A percentile compares a stretch with the other conserved stretches of the same genome.
These are phyloP conservation scores for Atlantisia rogersi DNA, from an alignment of 2,113 vertebrate genomes.

Conservation along the genomic window DNA sequence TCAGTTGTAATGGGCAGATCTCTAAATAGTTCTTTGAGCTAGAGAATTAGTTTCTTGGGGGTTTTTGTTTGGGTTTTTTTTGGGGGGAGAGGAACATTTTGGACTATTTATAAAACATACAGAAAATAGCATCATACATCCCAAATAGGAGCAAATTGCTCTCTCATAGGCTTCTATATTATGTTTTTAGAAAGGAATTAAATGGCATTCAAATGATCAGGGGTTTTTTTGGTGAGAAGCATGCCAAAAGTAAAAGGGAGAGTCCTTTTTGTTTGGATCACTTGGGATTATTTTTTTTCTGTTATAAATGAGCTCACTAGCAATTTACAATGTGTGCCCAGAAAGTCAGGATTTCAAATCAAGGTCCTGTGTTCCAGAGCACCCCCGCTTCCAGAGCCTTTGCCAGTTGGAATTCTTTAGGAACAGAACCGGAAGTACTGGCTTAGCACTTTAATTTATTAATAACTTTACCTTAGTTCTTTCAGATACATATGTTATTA, in stretches of 20 bases:
- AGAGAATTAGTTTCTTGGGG: not conserved
- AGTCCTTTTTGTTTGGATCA: not conserved
- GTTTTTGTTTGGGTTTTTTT: not conserved
- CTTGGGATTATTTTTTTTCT: not conserved
- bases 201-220: not conserved
- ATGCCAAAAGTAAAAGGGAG: not conserved
- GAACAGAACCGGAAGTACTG: constrained; percentile 28
- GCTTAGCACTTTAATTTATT: constrained; percentile 59
- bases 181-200: constrained; percentile 48
- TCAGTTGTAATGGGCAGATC: constrained; percentile 17
- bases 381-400: constrained; percentile 16
- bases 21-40: constrained; percentile 9
- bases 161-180: not conserved
- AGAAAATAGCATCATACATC: not conserved
- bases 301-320: constrained; percentile 28
- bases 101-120: not conserved
- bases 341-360: constrained; percentile 39
- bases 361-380: constrained; percentile 20
- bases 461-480: constrained; percentile 67
- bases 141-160: not conserved
- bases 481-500: constrained; percentile 52
- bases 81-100: not conserved
- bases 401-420: constrained; percentile 54
- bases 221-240: not conserved
- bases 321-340: constrained; percentile 14